Conservation (phyloP, 2,113 vertebrate genomes). For the Proteles cristata region DNA sequence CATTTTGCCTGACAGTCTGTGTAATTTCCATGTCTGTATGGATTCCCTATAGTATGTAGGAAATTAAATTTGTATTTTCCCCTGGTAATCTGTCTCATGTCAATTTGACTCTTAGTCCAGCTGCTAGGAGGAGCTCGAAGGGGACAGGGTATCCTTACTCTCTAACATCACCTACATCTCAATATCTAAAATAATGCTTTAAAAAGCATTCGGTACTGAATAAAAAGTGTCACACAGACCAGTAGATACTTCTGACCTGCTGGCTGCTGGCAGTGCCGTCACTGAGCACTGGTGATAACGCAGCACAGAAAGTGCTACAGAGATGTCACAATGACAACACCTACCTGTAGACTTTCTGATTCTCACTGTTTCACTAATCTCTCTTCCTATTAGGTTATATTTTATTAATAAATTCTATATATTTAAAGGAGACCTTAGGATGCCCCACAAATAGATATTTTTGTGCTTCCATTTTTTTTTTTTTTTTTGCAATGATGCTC, state of each 20-base stretch:
- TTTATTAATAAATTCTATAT: conserved; percentile 31
- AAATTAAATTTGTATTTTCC: not conserved
- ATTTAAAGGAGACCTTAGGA: conserved; percentile 90
- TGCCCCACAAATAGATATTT: conserved; percentile 93
- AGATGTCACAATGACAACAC: conserved; percentile 75
- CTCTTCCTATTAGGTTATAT: not conserved
- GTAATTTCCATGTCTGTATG: not conserved
- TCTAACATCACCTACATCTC: not conserved
- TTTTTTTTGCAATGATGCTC: conserved; percentile 87
- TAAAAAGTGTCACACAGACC: not conserved
- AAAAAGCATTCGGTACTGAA: not conserved
- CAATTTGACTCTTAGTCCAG: not conserved
- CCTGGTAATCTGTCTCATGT: not conserved
- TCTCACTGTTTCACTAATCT: conserved; percentile 90
- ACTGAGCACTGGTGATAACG: fast-evolving
- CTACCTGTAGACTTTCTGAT: conserved; percentile 94
- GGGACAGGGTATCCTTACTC: not conserved
- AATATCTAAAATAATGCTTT: not conserved
- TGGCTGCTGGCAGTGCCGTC: no score
- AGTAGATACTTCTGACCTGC: not conserved
- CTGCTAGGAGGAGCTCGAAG: not conserved
- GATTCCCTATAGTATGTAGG: not conserved
- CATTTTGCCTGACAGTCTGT: not conserved
- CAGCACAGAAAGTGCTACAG: not conserved
- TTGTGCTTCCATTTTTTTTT: conserved; percentile 88